These are phyloP conservation scores for Tetragonula carbonaria DNA, from an alignment of 2,888 invertebrate genomes.

Conservation along the genomic window DNA sequence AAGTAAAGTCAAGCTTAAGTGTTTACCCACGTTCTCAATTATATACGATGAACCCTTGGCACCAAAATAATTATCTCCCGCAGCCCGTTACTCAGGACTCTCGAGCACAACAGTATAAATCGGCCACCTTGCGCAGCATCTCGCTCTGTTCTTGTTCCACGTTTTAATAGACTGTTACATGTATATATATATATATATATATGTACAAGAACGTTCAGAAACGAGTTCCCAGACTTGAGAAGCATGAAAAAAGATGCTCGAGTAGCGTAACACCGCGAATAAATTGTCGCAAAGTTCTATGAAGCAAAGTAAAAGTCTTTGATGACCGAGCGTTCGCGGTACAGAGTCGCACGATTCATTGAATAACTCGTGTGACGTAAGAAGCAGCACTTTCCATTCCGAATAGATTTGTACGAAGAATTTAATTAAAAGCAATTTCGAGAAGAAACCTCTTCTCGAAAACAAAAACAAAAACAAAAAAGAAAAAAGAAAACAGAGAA, in stretches of 20 bases:
- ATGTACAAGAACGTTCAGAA: not conserved
- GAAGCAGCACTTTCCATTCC: too few species aligned
- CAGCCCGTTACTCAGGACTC: conserved; percentile 72
- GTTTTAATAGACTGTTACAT: not conserved
- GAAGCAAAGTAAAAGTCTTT: not conserved
- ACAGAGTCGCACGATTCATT: too few species aligned
- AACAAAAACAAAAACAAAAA: too few species aligned
- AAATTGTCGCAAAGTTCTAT: not conserved
- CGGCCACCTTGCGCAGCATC: conserved; percentile 27
- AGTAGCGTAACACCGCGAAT: not conserved
- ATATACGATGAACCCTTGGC: conserved; percentile 80
- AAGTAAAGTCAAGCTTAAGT: conserved; percentile 80
- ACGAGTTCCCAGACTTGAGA: not conserved
- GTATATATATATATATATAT: not conserved
- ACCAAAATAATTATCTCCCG: conserved; percentile 81
- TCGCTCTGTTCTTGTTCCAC: conserved; percentile 1
- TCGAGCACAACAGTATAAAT: conserved; percentile 41
- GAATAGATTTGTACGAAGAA: too few species aligned
- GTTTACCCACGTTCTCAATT: conserved; percentile 82
- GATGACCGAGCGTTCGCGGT: not conserved
- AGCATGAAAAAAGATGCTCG: not conserved
- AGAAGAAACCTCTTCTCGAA: too few species aligned
- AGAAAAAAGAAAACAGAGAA: too few species aligned
- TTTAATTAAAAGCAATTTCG: too few species aligned
- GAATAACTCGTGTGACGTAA: too few species aligned